These are phyloP conservation scores for Chloropsis cyanopogon DNA, from an alignment of 2,113 vertebrate species.

Conservation along the genomic window DNA sequence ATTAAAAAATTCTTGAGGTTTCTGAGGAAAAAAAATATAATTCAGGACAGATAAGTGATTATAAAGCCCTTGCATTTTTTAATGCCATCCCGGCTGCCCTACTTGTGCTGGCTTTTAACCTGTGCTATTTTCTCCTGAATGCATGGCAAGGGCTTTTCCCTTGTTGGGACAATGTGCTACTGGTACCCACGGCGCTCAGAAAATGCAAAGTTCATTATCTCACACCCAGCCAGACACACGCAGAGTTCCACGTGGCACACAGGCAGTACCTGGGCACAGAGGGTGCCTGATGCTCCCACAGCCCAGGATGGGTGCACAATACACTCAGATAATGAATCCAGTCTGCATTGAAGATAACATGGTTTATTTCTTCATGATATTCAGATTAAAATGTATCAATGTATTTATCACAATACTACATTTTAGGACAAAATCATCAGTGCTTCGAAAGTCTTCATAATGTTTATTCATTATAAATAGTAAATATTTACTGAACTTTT, in stretches of 20 bases:
- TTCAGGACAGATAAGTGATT: not conserved
- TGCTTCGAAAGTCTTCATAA: slow-evolving; percentile 76
- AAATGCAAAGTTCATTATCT: not conserved
- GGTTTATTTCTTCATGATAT: slow-evolving; percentile 61
- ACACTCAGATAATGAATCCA: not conserved
- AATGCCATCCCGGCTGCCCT: not conserved
- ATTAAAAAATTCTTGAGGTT: not conserved
- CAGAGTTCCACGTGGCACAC: not conserved
- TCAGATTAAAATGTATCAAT: slow-evolving; percentile 51
- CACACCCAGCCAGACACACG: not conserved
- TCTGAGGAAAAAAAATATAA: not conserved
- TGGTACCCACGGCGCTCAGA: not conserved
- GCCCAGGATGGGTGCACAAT: not conserved
- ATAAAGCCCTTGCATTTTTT: not conserved
- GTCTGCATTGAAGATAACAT: slow-evolving; percentile 31
- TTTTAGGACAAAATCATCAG: slow-evolving; percentile 63
- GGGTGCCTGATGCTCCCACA: not conserved
- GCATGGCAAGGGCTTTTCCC: not conserved
- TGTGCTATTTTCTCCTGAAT: not conserved
- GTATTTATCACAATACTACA: slow-evolving; percentile 58
- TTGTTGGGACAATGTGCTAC: not conserved
- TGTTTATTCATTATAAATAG: slow-evolving; percentile 98
- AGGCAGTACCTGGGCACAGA: not conserved
- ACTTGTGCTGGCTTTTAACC: not conserved
- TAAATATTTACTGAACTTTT: slow-evolving; percentile 91